phyloP scores from a whole-genome alignment of 2,888 invertebrate genomes.

The Alloscopus bannaensis region DNA sequence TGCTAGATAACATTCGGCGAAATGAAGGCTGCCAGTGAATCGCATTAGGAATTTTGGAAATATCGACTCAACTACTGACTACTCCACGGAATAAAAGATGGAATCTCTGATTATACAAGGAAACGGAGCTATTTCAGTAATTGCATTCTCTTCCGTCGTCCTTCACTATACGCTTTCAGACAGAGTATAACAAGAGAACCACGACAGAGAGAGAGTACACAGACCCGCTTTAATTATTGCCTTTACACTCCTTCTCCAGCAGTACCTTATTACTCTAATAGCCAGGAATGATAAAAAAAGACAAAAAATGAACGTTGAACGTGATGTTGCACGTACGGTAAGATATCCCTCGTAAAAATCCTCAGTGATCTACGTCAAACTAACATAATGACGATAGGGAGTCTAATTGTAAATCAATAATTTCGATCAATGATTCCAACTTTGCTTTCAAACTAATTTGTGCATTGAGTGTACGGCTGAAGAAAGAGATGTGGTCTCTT shows the following conservation, averaged over 20 bases:
- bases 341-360: constrained; percentile 27
- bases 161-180: constrained; percentile 5
- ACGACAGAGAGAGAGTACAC: neutral
- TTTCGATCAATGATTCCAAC: constrained; percentile 43
- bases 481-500: neutral
- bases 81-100: constrained; percentile 32
- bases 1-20: neutral
- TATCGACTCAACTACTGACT: constrained; percentile 58
- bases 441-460: constrained; percentile 27
- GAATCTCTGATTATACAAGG: constrained; percentile 30
- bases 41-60: constrained; percentile 32
- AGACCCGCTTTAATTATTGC: constrained; percentile 21
- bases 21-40: constrained; percentile 32
- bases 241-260: constrained; percentile 14
- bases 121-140: constrained; percentile 52
- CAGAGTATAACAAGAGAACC: too few species aligned
- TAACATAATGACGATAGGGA: constrained; percentile 8
- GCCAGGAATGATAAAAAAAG: too few species aligned
- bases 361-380: constrained; percentile 39
- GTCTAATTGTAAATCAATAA: constrained; percentile 59
- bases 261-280: neutral
- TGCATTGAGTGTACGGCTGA: neutral
- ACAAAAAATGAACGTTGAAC: neutral
- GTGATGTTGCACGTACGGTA: neutral
- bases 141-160: constrained; percentile 53